These are phyloP conservation scores for Homarus americanus DNA, from an alignment of 1,140 invertebrate genomes.

Conservation along the genomic window DNA sequence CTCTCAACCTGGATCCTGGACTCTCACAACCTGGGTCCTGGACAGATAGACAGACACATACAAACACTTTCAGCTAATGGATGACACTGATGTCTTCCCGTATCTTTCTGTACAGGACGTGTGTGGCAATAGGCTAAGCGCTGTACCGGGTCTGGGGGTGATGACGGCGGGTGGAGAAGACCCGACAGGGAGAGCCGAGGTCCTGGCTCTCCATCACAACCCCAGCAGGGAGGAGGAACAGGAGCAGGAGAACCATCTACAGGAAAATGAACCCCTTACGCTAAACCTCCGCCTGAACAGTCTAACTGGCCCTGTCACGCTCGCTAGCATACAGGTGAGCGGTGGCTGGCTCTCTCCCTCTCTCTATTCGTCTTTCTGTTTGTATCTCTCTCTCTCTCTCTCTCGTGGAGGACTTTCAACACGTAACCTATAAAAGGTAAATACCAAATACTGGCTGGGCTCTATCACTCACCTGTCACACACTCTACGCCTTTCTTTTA, in stretches of 20 bases:
- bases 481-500: too few species aligned
- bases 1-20: too few species aligned
- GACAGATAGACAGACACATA: slow-evolving; percentile 21
- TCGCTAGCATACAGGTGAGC: slow-evolving; percentile 62
- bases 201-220: too few species aligned
- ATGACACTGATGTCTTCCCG: neutral
- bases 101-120: slow-evolving; percentile 28
- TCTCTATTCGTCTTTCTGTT: too few species aligned
- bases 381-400: too few species aligned
- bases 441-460: too few species aligned
- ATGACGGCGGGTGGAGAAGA: neutral
- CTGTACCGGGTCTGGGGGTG: slow-evolving; percentile 3
- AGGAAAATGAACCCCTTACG: slow-evolving; percentile 18
- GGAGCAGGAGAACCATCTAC: neutral
- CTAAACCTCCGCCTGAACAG: slow-evolving; percentile 60
- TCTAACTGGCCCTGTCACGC: slow-evolving; percentile 54
- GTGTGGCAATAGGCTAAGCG: slow-evolving; percentile 38
- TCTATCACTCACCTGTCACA: too few species aligned
- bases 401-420: too few species aligned
- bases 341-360: too few species aligned
- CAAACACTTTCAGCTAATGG: neutral
- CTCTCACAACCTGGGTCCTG: neutral
- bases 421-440: too few species aligned
- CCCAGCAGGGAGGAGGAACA: neutral
- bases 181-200: slow-evolving; percentile 24